These are phyloP conservation scores for Adelges cooleyi DNA, from an alignment of 1,140 invertebrate species.

Conservation along the genomic window DNA sequence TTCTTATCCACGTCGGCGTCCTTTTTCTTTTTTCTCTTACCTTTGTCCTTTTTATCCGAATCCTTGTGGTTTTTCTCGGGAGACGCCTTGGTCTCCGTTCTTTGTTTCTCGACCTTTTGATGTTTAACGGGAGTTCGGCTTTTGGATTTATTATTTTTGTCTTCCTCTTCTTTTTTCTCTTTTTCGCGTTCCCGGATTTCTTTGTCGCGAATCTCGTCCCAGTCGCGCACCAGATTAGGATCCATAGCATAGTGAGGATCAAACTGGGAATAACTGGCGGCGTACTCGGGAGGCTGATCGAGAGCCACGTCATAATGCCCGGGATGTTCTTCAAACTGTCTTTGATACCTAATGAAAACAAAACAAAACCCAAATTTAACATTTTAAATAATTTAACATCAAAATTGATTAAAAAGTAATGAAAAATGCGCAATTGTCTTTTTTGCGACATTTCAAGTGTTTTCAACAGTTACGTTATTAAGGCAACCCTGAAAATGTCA, in stretches of 20 bases:
- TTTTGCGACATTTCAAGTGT: no score
- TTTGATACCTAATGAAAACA: conserved; percentile 12
- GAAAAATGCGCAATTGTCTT: no score
- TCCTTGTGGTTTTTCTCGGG: conserved; percentile 33
- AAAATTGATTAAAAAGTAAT: no score
- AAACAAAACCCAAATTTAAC: no score
- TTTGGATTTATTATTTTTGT: conserved; percentile 16
- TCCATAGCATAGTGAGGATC: conserved; percentile 23
- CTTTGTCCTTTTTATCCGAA: conserved; percentile 30
- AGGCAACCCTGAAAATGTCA: no score
- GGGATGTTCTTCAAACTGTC: not conserved
- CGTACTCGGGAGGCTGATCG: not conserved
- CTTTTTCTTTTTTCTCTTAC: conserved; percentile 31
- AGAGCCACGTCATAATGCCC: not conserved
- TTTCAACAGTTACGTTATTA: no score
- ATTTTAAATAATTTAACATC: no score
- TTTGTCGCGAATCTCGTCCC: conserved; percentile 17
- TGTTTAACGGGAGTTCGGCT: not conserved
- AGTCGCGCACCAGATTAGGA: conserved; percentile 15
- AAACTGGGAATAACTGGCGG: not conserved
- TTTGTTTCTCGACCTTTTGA: conserved; percentile 21
- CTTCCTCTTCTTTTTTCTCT: conserved; percentile 22
- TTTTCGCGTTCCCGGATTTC: conserved; percentile 20
- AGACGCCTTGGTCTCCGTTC: conserved; percentile 28
- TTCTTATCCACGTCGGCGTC: conserved; percentile 35